A percentile compares a stretch with the other conserved stretches of the same genome.
Evolutionary conservation across 2,797 vertebrate species (phyloP).

Genomic region (Tapera naevia): DNA sequence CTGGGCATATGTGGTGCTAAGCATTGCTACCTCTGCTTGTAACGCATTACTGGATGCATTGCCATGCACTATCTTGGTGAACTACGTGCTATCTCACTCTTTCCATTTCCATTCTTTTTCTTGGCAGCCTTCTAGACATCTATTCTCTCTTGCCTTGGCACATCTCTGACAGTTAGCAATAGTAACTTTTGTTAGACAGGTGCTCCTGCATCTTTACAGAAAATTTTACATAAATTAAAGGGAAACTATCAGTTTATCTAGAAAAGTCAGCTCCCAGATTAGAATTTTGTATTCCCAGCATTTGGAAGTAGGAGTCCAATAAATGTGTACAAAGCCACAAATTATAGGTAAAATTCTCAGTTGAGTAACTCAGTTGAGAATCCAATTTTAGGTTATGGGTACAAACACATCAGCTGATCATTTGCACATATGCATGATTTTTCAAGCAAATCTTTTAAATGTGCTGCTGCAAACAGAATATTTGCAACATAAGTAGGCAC

Average conservation of each 20-base stretch:
- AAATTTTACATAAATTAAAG: slow-evolving; percentile 4
- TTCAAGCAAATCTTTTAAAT: neutral
- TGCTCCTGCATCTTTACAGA: slow-evolving; percentile 27
- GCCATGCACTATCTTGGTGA: neutral
- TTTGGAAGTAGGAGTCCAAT: neutral
- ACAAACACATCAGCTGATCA: neutral
- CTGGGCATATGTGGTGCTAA: neutral
- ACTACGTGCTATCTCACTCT: neutral
- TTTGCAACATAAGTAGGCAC: neutral
- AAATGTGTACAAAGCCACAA: neutral
- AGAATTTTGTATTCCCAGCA: neutral
- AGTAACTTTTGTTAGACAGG: slow-evolving; percentile 3
- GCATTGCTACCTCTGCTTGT: neutral
- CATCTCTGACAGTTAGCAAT: slow-evolving; percentile 45
- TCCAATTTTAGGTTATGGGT: neutral
- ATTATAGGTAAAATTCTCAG: neutral
- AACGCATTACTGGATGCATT: neutral
- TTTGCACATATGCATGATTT: neutral
- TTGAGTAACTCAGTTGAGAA: neutral
- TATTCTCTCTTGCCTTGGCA: neutral
- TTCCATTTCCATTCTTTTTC: neutral
- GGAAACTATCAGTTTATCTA: neutral
- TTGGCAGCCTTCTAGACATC: slow-evolving; percentile 33
- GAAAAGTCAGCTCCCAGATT: neutral
- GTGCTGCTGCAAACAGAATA: neutral